Evolutionary conservation across 1,140 invertebrate species (phyloP).

Genomic region (Nomia melanderi): DNA sequence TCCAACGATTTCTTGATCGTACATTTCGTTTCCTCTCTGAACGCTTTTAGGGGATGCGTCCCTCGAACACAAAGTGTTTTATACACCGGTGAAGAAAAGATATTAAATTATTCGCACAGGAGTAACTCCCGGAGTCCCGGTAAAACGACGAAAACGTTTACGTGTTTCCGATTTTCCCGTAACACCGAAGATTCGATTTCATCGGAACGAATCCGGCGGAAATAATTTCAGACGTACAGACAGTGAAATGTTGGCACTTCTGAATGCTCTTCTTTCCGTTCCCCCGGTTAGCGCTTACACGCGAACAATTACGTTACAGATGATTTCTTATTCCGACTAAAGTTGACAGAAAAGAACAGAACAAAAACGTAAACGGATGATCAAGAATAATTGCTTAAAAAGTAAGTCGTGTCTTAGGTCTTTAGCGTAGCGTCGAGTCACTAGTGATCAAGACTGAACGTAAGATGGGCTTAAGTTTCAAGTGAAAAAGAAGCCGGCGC

Average conservation of each 20-base stretch:
- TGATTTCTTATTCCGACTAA: background rate
- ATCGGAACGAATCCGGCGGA: background rate
- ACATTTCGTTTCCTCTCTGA: conserved; percentile 43
- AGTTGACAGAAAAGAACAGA: too few relatives aligned
- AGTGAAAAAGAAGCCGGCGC: conserved; percentile 24
- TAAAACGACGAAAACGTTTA: background rate
- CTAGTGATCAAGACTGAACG: conserved; percentile 57
- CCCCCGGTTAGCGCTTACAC: background rate
- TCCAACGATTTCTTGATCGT: conserved; percentile 14
- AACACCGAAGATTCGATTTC: background rate
- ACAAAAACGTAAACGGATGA: background rate
- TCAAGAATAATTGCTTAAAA: conserved; percentile 35
- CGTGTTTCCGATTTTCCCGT: background rate
- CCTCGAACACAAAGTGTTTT: conserved; percentile 13
- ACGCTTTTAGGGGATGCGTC: conserved; percentile 6
- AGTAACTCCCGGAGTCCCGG: conserved; percentile 17
- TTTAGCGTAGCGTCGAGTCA: conserved; percentile 47
- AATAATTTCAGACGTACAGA: background rate
- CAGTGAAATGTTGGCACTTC: conserved; percentile 21
- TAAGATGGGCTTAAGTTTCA: conserved; percentile 53
- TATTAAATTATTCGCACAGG: conserved; percentile 8
- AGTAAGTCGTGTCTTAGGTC: conserved; percentile 47
- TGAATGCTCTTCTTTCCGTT: conserved; percentile 15
- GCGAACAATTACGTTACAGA: conserved; percentile 10
- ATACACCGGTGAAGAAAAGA: conserved; percentile 1